Evolutionary conservation across 2,113 vertebrate genomes (phyloP), one percentile per base, ranked within the genome.

Genomic region (Antennarius striatus): DNA sequence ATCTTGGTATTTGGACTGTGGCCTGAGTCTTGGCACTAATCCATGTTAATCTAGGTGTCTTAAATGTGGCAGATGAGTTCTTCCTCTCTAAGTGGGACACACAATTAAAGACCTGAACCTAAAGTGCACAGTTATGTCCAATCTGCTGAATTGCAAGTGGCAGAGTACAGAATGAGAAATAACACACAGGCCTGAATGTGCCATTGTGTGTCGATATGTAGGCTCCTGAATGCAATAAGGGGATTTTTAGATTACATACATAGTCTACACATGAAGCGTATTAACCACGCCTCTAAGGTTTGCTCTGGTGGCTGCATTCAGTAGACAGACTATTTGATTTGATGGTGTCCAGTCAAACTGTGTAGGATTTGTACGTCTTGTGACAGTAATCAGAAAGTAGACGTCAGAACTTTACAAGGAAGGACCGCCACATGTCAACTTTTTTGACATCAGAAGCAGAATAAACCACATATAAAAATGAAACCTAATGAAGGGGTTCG

Each of bases 41-140:
- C 91, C 90, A 89, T 75, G 84, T 89, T 91, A 91, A 91, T 92
- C 89, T 90, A 86, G 78, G 85, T 89, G 87, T 86, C 84, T 90
- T 90, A 89, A 88, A 86, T 84, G 87, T 80, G 75, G 70, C 62
- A 88, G 84, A 86, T 81, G 84, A 89, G 74, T 75, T 68, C 55
- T 68, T 77, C 73, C 52, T 69, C 74, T 84, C 75, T 82, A 86
- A 88, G 67, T 84, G 84, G 86, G 87, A 87, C 82, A 79, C 70
- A 81, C 75, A 82, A 63, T 83, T 83, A 84, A 81, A 81, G 71
- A 55, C 63, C 72, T 81, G 68, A 81, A 83, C 62, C 62, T 77
- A 46, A 80, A 83, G 63, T 80, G 79, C 45, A 66, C 78, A 78
- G 64, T 81, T 67, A 69, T 75, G 71, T 90, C 60, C 71, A 63